Evolutionary conservation across 1,140 invertebrate genomes (phyloP).

Genomic region (Maconellicoccus hirsutus): DNA sequence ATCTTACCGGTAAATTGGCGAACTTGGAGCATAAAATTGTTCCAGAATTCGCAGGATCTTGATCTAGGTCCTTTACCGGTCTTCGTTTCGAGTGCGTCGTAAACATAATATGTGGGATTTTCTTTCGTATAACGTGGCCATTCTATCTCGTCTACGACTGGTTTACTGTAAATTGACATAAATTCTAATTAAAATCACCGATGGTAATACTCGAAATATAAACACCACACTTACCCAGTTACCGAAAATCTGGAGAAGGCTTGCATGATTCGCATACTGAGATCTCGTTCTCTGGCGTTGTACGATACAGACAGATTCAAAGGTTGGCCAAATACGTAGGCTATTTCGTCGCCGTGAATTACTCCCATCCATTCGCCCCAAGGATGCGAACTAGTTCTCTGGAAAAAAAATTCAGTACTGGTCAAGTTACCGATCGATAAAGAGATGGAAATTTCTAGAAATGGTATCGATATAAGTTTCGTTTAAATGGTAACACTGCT

Average conservation of each 20-base stretch:
- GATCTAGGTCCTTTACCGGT: constrained; percentile 67
- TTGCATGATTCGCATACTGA: constrained; percentile 73
- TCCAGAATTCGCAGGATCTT: constrained; percentile 89
- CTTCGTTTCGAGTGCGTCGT: constrained; percentile 61
- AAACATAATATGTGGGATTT: constrained; percentile 76
- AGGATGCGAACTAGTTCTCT: constrained; percentile 74
- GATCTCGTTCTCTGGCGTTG: constrained; percentile 64
- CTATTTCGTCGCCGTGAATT: constrained; percentile 92
- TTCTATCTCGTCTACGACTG: constrained; percentile 61
- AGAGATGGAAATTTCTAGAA: no score
- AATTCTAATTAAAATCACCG: no score
- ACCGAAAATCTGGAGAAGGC: constrained; percentile 76
- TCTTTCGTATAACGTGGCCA: constrained; percentile 81
- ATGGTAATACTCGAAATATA: no score
- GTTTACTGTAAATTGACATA: constrained; percentile 64
- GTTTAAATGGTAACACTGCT: no score
- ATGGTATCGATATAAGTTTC: no score
- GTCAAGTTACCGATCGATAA: no score
- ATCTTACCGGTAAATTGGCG: not conserved
- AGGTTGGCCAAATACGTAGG: constrained; percentile 90
- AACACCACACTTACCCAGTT: constrained; percentile 63
- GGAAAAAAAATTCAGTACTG: constrained; percentile 38
- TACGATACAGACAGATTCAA: constrained; percentile 71
- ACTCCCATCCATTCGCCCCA: constrained; percentile 98
- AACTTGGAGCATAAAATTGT: constrained; percentile 77